Evolutionary conservation across 2,797 vertebrate genomes (phyloP).

Genomic region (Gymnothorax reevesii): DNA sequence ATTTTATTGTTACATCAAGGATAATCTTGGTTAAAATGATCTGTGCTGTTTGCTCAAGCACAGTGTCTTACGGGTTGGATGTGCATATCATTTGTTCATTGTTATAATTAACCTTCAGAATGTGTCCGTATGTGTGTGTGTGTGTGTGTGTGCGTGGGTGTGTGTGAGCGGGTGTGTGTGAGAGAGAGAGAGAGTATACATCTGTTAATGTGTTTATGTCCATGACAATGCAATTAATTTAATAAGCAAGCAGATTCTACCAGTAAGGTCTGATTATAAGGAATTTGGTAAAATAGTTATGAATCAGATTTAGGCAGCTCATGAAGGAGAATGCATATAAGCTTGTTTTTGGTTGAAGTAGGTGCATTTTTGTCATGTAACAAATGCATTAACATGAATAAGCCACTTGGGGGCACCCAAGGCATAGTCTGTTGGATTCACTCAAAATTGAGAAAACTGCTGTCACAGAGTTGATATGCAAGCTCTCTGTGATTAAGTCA

Average conservation of each 20-base stretch:
- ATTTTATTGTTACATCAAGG: not conserved
- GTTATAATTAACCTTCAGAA: not conserved
- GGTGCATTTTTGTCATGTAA: not conserved
- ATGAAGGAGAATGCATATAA: not conserved
- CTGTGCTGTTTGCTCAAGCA: not conserved
- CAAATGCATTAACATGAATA: not conserved
- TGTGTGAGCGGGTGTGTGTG: not conserved
- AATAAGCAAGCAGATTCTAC: not conserved
- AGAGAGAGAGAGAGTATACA: not conserved
- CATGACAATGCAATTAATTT: not conserved
- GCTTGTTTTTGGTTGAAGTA: not conserved
- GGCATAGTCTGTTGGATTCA: not conserved
- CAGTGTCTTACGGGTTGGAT: not conserved
- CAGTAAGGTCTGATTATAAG: not conserved
- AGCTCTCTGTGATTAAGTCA: not conserved
- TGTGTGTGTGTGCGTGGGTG: not conserved
- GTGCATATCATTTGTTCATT: not conserved
- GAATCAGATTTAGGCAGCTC: not conserved
- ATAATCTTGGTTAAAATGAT: not conserved
- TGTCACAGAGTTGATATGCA: not conserved
- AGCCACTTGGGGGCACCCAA: not conserved
- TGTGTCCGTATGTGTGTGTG: not conserved
- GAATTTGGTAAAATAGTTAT: not conserved
- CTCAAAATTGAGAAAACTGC: not conserved
- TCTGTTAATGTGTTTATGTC: not conserved